Evolutionary conservation across 2,113 vertebrate genomes (phyloP).

Genomic region (Pteronura brasiliensis): DNA sequence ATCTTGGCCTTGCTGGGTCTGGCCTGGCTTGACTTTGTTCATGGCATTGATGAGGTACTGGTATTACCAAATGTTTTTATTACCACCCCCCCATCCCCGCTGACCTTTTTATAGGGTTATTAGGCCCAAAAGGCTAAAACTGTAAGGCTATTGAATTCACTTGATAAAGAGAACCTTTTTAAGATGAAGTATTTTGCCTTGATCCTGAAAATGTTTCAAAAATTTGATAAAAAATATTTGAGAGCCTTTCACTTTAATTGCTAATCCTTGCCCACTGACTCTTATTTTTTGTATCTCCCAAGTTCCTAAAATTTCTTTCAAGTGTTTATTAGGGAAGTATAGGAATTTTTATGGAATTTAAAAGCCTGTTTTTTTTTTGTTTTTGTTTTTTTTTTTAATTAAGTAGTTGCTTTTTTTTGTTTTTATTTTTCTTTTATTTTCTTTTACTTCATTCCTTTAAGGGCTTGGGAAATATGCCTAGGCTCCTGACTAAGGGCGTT

Average conservation of each 20-base stretch:
- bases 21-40: neutral
- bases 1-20: neutral
- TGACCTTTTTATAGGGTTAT: neutral
- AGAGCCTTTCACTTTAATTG: neutral
- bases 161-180: neutral
- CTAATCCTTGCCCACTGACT: neutral
- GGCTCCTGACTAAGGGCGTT: neutral
- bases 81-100: no score
- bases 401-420: neutral
- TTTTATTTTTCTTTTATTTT: neutral
- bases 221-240: neutral
- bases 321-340: neutral
- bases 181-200: neutral
- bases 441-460: neutral
- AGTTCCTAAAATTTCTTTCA: neutral
- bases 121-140: neutral
- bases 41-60: neutral
- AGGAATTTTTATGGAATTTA: neutral
- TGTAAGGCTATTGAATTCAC: neutral
- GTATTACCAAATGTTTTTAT: neutral
- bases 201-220: neutral
- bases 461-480: neutral
- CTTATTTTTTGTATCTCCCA: neutral
- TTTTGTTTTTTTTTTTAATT: neutral
- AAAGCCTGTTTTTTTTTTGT: neutral